phyloP scores from a whole-genome alignment of 92 coral and sea anemone genomes.

The Siderastrea siderea region DNA sequence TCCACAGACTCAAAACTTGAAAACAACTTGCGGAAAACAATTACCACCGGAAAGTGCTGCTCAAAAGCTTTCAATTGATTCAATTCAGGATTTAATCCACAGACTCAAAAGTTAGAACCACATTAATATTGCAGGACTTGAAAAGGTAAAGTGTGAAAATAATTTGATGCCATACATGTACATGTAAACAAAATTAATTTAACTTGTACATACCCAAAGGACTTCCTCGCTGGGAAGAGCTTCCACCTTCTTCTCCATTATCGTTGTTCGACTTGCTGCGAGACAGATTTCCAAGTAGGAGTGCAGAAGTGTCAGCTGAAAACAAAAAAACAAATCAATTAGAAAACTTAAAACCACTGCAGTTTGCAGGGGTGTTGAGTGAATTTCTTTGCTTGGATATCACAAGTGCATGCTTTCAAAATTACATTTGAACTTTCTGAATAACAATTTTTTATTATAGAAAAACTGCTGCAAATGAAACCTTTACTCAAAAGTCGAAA shows the following conservation, averaged over 20 bases:
- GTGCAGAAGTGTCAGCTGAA: conserved; percentile 61
- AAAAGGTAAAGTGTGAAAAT: background rate
- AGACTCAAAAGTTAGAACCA: no score
- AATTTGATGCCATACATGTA: background rate
- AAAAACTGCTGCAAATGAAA: background rate
- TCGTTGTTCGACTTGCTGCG: conserved; percentile 36
- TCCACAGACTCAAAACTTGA: no score
- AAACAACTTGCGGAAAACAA: no score
- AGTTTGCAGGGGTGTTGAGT: no score
- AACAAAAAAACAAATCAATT: background rate
- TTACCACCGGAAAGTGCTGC: no score
- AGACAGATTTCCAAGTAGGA: conserved; percentile 40
- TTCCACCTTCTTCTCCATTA: conserved; percentile 33
- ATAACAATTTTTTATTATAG: no score
- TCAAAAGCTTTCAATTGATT: no score
- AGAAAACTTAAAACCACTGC: background rate
- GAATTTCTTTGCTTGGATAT: no score
- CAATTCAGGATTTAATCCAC: no score
- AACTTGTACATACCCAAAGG: conserved; percentile 24
- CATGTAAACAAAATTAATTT: background rate
- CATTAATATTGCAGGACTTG: no score
- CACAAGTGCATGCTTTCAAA: no score
- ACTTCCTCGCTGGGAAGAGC: conserved; percentile 17
- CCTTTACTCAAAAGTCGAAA: background rate
- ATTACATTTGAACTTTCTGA: no score